Conservation (phyloP, 2,113 vertebrate genomes). For the Vulpes vulpes region DNA sequence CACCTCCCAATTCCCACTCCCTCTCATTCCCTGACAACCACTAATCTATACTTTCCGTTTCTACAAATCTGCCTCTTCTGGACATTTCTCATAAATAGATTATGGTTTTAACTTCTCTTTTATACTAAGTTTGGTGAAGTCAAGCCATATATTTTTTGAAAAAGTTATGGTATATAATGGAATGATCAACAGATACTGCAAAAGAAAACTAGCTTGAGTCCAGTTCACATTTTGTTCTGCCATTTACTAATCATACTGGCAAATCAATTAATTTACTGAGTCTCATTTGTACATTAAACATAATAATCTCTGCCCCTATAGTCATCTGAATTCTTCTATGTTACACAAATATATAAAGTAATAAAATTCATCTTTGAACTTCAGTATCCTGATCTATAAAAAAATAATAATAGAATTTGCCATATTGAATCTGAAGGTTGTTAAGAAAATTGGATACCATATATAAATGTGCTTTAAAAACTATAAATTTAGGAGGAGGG, state of each 20-base stretch:
- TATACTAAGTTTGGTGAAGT: neutral
- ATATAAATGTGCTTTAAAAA: conserved; percentile 1
- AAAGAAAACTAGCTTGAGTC: conserved; percentile 49
- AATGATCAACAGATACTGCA: neutral
- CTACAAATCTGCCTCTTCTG: neutral
- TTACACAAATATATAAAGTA: neutral
- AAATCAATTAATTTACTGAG: conserved; percentile 26
- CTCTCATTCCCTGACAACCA: neutral
- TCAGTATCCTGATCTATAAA: conserved; percentile 40
- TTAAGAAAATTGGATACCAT: neutral
- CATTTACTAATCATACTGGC: conserved; percentile 29
- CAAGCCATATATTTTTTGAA: conserved; percentile 1
- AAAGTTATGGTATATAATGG: neutral
- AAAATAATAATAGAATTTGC: conserved; percentile 21
- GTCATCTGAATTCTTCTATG: conserved; percentile 10
- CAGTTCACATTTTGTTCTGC: conserved; percentile 3
- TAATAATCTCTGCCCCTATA: neutral
- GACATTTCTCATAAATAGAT: conserved; percentile 32
- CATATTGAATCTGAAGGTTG: neutral
- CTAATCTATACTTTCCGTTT: neutral
- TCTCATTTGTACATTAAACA: neutral
- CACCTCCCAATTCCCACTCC: neutral
- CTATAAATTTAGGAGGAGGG: neutral
- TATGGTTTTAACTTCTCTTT: conserved; percentile 42
- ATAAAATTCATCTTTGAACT: conserved; percentile 47